These are phyloP conservation scores for Drosophila pegasa DNA, from an alignment of 2,888 invertebrate species.

Conservation along the genomic window DNA sequence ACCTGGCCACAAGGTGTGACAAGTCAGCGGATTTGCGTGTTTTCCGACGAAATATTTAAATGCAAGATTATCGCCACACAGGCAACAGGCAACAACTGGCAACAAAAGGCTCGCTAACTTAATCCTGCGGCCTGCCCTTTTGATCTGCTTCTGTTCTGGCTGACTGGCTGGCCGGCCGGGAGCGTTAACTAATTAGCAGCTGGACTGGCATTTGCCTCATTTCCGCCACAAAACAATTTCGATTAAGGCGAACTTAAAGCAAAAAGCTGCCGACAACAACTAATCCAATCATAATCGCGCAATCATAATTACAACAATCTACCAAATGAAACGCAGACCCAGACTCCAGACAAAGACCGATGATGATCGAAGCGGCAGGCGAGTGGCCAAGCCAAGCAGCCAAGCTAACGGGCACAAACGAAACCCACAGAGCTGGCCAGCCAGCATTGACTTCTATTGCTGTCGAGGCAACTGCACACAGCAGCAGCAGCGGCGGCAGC, in stretches of 20 bases:
- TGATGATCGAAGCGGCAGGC: slow-evolving; percentile 41
- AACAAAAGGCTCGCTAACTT: slow-evolving; percentile 62
- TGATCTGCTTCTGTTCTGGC: slow-evolving; percentile 45
- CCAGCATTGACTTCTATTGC: slow-evolving; percentile 44
- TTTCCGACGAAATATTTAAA: slow-evolving; percentile 79
- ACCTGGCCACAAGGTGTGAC: slow-evolving; percentile 76
- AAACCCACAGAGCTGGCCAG: slow-evolving; percentile 30
- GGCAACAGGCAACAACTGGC: slow-evolving; percentile 18
- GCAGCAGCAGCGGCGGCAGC: slow-evolving; percentile 18
- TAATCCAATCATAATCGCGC: slow-evolving; percentile 77
- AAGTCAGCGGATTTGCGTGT: slow-evolving; percentile 81
- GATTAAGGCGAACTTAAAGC: slow-evolving; percentile 60
- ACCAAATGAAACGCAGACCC: slow-evolving; percentile 56
- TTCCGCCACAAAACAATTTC: slow-evolving; percentile 73
- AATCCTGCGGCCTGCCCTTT: slow-evolving; percentile 69
- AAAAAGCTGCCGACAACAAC: slow-evolving; percentile 66
- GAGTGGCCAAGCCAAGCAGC: slow-evolving; percentile 22
- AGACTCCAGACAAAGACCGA: slow-evolving; percentile 28
- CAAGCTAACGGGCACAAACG: slow-evolving; percentile 50
- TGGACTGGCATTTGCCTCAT: slow-evolving; percentile 63
- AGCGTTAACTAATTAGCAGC: slow-evolving; percentile 74
- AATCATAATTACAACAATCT: slow-evolving; percentile 78
- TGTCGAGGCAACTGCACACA: slow-evolving; percentile 27
- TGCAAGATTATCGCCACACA: slow-evolving; percentile 69
- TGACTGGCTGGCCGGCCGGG: slow-evolving; percentile 9